phyloP scores from a whole-genome alignment of 2,888 invertebrate species.

The Octodonta nipae region DNA sequence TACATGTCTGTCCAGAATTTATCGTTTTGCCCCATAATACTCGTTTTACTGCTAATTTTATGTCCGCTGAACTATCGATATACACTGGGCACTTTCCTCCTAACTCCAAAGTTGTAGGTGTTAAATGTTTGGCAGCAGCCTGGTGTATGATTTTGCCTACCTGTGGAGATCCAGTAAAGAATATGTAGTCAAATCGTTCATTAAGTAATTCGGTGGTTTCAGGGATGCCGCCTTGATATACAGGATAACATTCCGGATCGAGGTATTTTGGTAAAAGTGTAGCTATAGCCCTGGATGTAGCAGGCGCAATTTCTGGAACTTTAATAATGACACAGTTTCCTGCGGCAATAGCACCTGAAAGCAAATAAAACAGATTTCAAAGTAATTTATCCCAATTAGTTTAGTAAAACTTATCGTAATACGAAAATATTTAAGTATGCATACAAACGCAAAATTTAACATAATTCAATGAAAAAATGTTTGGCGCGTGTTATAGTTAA shows the following conservation, averaged over 20 bases:
- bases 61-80: conserved; percentile 70
- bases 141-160: conserved; percentile 82
- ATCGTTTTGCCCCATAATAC: conserved; percentile 90
- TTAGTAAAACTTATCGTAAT: no score
- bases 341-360: conserved; percentile 63
- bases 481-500: no score
- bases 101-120: conserved; percentile 62
- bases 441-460: no score
- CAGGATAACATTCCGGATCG: conserved; percentile 75
- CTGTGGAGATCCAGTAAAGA: conserved; percentile 78
- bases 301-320: conserved; percentile 76
- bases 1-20: conserved; percentile 90
- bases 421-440: no score
- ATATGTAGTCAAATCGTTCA: conserved; percentile 88
- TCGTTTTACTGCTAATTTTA: conserved; percentile 63
- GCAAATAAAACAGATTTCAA: conserved; percentile 33
- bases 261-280: conserved; percentile 75
- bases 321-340: conserved; percentile 92
- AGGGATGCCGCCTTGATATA: conserved; percentile 67
- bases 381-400: no score
- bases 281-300: conserved; percentile 57
- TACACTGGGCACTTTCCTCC: conserved; percentile 79
- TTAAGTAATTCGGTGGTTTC: conserved; percentile 78
- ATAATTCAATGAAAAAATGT: no score
- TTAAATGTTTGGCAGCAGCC: conserved; percentile 74